Conservation (phyloP, 1,140 invertebrate species). For the Halesus radiatus region DNA sequence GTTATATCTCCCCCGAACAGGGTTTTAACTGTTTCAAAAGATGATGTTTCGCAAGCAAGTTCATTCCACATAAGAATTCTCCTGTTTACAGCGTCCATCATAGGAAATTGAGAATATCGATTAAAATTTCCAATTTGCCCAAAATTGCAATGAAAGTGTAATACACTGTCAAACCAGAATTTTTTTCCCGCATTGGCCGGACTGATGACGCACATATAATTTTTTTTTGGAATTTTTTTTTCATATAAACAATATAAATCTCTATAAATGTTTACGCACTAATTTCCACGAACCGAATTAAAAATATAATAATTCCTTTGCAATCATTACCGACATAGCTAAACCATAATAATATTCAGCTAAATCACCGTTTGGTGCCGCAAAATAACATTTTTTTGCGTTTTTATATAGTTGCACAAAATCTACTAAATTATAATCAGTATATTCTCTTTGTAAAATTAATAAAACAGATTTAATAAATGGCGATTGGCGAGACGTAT, state of each 20-base stretch:
- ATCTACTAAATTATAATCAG: neutral
- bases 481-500: neutral
- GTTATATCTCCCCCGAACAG: neutral
- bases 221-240: conserved; percentile 52
- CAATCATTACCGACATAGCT: neutral
- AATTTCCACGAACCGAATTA: neutral
- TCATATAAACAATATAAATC: conserved; percentile 25
- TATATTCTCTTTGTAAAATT: neutral
- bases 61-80: conserved; percentile 60
- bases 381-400: neutral
- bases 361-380: neutral
- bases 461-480: neutral
- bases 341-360: neutral
- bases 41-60: conserved; percentile 54
- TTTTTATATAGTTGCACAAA: neutral
- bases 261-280: neutral
- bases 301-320: neutral
- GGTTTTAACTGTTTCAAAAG: conserved; percentile 57
- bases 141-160: conserved; percentile 56
- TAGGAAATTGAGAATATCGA: conserved; percentile 59
- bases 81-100: conserved; percentile 59
- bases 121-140: conserved; percentile 61
- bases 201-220: conserved; percentile 50
- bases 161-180: conserved; percentile 49
- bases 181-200: conserved; percentile 56